Conservation (phyloP, 2,888 invertebrate genomes). For the Patella depressa region DNA sequence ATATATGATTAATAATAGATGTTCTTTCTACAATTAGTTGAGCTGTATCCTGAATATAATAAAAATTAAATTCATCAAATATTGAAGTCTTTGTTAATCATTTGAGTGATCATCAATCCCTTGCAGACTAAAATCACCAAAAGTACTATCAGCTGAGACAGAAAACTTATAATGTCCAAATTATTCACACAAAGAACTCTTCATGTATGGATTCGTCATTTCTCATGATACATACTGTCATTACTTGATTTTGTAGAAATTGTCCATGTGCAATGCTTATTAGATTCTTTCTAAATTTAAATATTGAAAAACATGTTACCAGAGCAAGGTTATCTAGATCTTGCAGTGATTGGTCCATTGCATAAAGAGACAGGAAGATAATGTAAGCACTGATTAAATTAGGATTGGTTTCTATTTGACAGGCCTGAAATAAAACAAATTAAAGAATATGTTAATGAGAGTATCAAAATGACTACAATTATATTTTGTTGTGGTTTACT, state of each 20-base stretch:
- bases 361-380: conserved; percentile 85
- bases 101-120: no score
- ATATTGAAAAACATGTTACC: conserved; percentile 48
- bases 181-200: no score
- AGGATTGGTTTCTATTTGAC: conserved; percentile 91
- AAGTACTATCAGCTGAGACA: no score
- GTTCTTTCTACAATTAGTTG: conserved; percentile 92
- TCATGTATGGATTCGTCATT: no score
- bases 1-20: conserved; percentile 85
- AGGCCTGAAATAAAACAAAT: conserved; percentile 76
- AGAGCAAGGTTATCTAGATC: conserved; percentile 79
- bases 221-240: no score
- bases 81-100: no score
- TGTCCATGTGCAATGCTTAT: not conserved
- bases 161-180: no score
- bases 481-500: no score
- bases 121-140: no score
- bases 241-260: not conserved
- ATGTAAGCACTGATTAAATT: conserved; percentile 86
- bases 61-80: not conserved
- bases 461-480: no score
- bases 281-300: no score
- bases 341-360: conserved; percentile 77
- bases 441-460: no score
- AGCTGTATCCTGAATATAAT: conserved; percentile 81